Conservation (phyloP, 2,797 vertebrate genomes). For the Parotocinclus haroldoi region DNA sequence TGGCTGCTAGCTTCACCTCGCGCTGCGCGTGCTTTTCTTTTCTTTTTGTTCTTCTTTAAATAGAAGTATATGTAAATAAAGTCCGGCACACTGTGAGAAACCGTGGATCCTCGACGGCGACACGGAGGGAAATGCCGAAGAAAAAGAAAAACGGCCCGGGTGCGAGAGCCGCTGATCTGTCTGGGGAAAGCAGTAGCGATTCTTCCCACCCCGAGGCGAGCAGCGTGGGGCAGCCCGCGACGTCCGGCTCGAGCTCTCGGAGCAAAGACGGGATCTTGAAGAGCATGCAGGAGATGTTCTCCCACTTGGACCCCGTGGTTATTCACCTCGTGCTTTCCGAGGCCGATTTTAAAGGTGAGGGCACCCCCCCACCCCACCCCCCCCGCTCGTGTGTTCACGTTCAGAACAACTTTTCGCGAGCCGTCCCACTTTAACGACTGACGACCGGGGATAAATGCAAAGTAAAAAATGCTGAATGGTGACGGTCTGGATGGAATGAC, state of each 20-base stretch:
- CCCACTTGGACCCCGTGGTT: conserved; percentile 88
- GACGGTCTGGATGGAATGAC: too few relatives aligned
- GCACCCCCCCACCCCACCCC: too few relatives aligned
- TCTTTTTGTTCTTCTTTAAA: too few relatives aligned
- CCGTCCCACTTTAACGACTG: too few relatives aligned
- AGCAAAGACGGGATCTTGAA: conserved; percentile 75
- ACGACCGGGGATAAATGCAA: too few relatives aligned
- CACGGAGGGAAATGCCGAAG: conserved; percentile 77
- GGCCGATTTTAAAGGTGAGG: conserved; percentile 93
- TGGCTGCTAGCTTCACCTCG: too few relatives aligned
- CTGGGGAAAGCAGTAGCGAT: not conserved
- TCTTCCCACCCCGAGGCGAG: conserved; percentile 18
- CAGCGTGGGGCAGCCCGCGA: conserved; percentile 5
- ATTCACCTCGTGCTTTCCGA: conserved; percentile 92
- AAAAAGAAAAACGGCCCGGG: conserved; percentile 81
- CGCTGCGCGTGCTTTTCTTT: too few relatives aligned
- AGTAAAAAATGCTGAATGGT: too few relatives aligned
- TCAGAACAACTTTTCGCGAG: too few relatives aligned
- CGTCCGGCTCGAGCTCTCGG: conserved; percentile 21
- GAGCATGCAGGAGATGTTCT: conserved; percentile 92
- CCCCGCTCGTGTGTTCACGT: too few relatives aligned
- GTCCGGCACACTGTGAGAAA: conserved; percentile 14
- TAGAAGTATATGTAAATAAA: too few relatives aligned
- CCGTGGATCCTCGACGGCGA: conserved; percentile 7
- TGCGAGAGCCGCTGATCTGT: not conserved